Evolutionary conservation across 2,888 invertebrate species (phyloP).

Genomic region (Acrobasis repandana): DNA sequence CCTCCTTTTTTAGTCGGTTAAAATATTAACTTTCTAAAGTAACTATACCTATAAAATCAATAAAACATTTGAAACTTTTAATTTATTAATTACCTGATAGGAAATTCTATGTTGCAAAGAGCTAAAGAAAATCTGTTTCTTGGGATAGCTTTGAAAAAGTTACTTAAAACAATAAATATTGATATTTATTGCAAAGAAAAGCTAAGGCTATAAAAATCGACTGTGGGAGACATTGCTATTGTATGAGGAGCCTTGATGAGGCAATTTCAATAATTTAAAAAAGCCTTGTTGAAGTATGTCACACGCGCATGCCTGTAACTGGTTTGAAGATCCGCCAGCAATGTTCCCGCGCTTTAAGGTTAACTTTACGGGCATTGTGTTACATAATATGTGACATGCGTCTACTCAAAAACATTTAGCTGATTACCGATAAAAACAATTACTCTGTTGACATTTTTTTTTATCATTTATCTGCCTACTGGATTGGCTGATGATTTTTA

Average conservation of each 20-base stretch:
- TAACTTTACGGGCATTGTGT: slow-evolving; percentile 42
- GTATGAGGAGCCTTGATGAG: slow-evolving; percentile 43
- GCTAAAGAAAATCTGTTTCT: too few relatives aligned
- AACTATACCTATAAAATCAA: too few relatives aligned
- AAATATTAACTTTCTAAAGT: too few relatives aligned
- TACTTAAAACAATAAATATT: background rate
- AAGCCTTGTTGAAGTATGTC: slow-evolving; percentile 66
- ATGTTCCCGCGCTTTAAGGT: slow-evolving; percentile 41
- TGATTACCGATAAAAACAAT: slow-evolving; percentile 7
- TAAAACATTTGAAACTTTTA: too few relatives aligned
- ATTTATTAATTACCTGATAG: too few relatives aligned
- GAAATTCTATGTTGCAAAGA: too few relatives aligned
- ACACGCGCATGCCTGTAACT: slow-evolving; percentile 53
- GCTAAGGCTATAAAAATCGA: background rate
- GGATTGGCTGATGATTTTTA: background rate
- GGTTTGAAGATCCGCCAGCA: slow-evolving; percentile 56
- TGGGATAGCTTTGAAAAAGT: background rate
- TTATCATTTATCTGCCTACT: background rate
- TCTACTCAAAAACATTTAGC: slow-evolving; percentile 19
- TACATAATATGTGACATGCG: slow-evolving; percentile 41
- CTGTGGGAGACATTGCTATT: slow-evolving; percentile 25
- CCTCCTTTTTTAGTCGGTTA: too few relatives aligned
- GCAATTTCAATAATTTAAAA: slow-evolving; percentile 56
- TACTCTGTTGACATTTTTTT: slow-evolving; percentile 16
- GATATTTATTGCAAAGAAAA: background rate